These are phyloP conservation scores for Columba guinea DNA, from an alignment of 2,797 vertebrate genomes.

Conservation along the genomic window DNA sequence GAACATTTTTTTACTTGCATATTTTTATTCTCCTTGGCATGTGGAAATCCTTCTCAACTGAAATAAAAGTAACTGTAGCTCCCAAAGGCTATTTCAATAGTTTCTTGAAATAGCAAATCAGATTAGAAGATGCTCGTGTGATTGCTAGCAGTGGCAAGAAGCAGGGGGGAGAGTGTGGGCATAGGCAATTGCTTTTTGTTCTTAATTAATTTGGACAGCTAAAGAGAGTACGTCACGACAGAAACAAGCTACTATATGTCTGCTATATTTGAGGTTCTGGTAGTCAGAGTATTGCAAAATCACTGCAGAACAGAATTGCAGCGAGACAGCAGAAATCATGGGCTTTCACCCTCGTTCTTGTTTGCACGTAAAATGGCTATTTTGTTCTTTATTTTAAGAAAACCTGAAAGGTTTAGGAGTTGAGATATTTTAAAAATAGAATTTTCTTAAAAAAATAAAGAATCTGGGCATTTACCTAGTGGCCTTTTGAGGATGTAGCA, in stretches of 20 bases:
- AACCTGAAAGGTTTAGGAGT: background rate
- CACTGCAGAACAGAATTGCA: background rate
- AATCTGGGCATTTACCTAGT: background rate
- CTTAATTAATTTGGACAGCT: background rate
- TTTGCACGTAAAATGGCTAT: background rate
- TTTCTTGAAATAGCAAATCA: background rate
- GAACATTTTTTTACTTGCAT: background rate
- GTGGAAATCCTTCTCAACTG: background rate
- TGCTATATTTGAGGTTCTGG: fast-evolving
- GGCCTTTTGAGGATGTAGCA: background rate
- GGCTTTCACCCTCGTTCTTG: background rate
- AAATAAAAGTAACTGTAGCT: background rate
- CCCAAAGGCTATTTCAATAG: background rate
- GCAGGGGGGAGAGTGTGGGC: no score
- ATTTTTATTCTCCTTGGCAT: background rate
- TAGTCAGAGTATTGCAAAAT: background rate
- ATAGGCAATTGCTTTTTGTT: background rate
- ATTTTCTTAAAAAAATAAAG: no score
- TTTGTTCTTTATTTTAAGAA: background rate
- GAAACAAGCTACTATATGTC: background rate
- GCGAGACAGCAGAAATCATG: background rate
- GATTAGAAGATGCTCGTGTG: background rate
- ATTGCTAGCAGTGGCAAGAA: background rate
- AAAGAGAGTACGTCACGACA: background rate
- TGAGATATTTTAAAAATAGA: background rate